Base-by-base conservation (phyloP, 2,113 vertebrate species). In the Phylloscopus whistleri region DNA sequence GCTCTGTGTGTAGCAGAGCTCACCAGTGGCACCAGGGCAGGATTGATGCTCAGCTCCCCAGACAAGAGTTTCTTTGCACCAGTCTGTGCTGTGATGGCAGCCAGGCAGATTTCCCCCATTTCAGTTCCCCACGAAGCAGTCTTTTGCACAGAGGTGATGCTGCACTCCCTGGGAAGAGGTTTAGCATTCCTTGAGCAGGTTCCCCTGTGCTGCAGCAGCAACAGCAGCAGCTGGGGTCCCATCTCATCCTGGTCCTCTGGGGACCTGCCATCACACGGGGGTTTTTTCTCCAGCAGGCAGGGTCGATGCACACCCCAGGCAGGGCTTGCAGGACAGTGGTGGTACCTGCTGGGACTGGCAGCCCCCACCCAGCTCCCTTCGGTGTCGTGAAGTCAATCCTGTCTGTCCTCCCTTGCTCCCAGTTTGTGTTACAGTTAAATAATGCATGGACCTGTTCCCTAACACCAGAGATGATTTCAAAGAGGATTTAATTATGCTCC, bases 381-480 rank as follows among this genome's bases (percentile, higher is more conserved):
- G 1, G 72, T 96, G 76, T 68, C 0, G 10, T 86, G 64, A 63
- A 20, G 41, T 91, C 4, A 0, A 51, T 84, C 81, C 89, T 59
- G 55, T 73, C 44, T 24, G 52, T 90, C 81, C 59, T 80, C 70
- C 67, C 55, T 70, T 5, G 27, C 79, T 81, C 58, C 77, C 15
- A 0, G 28, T 77, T 86, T 67, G 31, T 64, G 86, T 95, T 85
- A 53, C 43, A 3, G 51, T 84, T 90, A 26, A 90, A 64, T 92
- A 92, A 84, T 83, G 95, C 96, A 96, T 95, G 95, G 53, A 62
- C 84, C 85, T 53, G 43, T 55, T 93, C 80, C 87, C 66, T 95
- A 93, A 93, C 79, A 77, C 56, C 72, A 63, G 64, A 94, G 72
- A 43, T 89, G 7, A 79, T 84, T 87, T 93, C 87, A 72, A 74